Conservation (phyloP, 2,797 vertebrate genomes). For the Leptodactylus fallax region DNA sequence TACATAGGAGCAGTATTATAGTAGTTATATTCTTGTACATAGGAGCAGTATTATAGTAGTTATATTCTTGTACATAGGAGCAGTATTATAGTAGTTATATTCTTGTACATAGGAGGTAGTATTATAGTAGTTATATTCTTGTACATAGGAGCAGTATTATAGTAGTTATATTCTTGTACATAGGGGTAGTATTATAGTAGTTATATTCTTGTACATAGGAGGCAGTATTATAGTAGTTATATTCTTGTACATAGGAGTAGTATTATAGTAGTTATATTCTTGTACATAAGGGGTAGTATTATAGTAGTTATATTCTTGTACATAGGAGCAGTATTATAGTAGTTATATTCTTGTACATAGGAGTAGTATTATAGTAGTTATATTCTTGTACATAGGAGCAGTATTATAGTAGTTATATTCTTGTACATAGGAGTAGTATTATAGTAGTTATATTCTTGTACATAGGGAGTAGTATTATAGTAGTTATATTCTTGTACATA, state of each 20-base stretch:
- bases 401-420: conserved; percentile 6
- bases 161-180: neutral
- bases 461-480: too few relatives aligned
- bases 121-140: conserved; percentile 18
- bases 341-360: conserved; percentile 11
- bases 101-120: neutral
- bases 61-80: neutral
- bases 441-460: too few relatives aligned
- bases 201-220: too few relatives aligned
- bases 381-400: neutral
- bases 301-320: conserved; percentile 9
- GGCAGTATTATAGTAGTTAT: too few relatives aligned
- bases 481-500: too few relatives aligned
- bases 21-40: neutral
- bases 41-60: conserved; percentile 1
- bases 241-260: too few relatives aligned
- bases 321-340: neutral
- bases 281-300: too few relatives aligned
- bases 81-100: conserved; percentile 6
- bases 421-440: neutral
- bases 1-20: neutral
- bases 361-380: neutral
- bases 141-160: neutral
- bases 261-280: too few relatives aligned
- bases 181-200: too few relatives aligned